Base-by-base conservation (phyloP, 2,113 vertebrate genomes). In the Tapirus terrestris region DNA sequence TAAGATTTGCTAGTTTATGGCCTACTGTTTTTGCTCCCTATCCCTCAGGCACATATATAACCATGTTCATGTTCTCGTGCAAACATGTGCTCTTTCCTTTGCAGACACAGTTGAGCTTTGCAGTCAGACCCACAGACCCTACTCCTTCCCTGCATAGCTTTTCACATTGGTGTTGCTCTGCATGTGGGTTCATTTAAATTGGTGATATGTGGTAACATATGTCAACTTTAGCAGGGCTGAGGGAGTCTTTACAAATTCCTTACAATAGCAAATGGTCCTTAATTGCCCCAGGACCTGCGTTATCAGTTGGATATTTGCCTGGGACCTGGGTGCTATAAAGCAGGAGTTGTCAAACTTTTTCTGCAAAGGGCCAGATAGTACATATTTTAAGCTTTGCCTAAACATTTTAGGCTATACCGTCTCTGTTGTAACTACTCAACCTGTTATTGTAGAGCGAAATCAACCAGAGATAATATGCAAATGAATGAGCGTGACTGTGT, bases 351-450 rank as follows among this genome's bases (percentile, higher is more conserved):
- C 33, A 18, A 13, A 36, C 29, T 51, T 36, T 88, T 68, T 39
- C 48, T 65, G 70, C 70, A 88, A 53, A 82, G 60, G 45, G 27
- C 70, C 76, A 51, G 31, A 79, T 6, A 73, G 58, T 85, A 93
- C 29, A 85, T 58, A 36, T 16, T 58, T 96, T 29, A 83, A 53
- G 23, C 83, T 83, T 58, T 11, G 36, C 36, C 73, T 77, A 29
- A 72, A 29, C 56, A 39, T 58, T 39, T 73, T 48, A 39, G 72
- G 72, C 21, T 9, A 0, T 77, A 33, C 0, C 0, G 16, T 21
- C 8, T 70, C 75, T 48, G 17, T 76, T 58, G 31, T 18, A 53
- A 20, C n/a, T 8, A 5, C 25, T 73, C 39, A 17, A 6, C 84
- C 39, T 25, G 60, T 48, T 33, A 13, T 1, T 79, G 21, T 58